Percentiles rank a stretch among this genome's conserved stretches.
phyloP scores from a whole-genome alignment of 2,888 invertebrate genomes.

The Caenorhabditis plicata region DNA sequence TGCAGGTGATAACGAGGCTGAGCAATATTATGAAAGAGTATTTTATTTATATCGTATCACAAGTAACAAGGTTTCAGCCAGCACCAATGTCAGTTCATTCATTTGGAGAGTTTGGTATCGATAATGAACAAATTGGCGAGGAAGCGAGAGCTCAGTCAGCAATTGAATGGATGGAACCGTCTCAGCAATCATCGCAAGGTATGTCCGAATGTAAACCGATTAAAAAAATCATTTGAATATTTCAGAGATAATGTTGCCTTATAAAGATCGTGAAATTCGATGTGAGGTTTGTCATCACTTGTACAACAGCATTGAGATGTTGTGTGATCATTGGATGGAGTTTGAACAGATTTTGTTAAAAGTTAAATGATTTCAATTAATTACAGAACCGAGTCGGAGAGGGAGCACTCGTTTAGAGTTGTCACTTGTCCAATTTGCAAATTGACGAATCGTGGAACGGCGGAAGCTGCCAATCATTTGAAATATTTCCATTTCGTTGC shows the following conservation, averaged over 20 bases:
- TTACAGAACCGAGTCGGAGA: constrained; percentile 26
- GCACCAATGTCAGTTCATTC: constrained; percentile 30
- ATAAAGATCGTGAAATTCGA: constrained; percentile 13
- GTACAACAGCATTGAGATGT: constrained; percentile 27
- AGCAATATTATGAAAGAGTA: too few relatives aligned
- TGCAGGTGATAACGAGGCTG: constrained; percentile 16
- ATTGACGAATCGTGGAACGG: constrained; percentile 15
- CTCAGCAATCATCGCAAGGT: background rate
- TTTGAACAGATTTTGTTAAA: constrained; percentile 4
- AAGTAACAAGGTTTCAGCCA: constrained; percentile 4
- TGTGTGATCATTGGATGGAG: constrained; percentile 37
- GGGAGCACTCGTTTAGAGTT: constrained; percentile 29
- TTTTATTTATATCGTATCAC: too few relatives aligned
- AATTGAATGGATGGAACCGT: constrained; percentile 21
- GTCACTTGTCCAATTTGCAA: constrained; percentile 41
- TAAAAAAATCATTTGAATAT: too few relatives aligned
- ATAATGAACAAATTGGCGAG: constrained; percentile 4
- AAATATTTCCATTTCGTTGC: constrained; percentile 9
- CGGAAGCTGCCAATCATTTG: constrained; percentile 34
- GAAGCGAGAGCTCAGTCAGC: constrained; percentile 24
- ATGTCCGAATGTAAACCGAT: too few relatives aligned
- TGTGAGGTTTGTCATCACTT: constrained; percentile 38
- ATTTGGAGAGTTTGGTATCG: constrained; percentile 28
- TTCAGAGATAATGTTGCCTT: too few relatives aligned
- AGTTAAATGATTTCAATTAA: background rate